phyloP scores from a whole-genome alignment of 2,797 vertebrate species.

The Paratrypauchen microcephalus region DNA sequence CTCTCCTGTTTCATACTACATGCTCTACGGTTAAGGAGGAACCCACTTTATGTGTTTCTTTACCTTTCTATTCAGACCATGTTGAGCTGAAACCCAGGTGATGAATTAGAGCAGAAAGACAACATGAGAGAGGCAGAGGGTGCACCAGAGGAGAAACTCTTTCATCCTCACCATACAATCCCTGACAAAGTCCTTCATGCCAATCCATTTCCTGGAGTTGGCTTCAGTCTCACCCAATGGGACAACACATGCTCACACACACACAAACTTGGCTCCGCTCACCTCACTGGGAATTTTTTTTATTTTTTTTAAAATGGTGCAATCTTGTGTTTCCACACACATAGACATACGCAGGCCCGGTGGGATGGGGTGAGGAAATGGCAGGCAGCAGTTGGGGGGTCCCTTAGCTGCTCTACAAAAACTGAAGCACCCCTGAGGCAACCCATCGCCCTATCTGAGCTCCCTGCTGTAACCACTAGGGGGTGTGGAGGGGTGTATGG shows the following conservation, averaged over 20 bases:
- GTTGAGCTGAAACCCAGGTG: neutral
- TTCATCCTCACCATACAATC: constrained; percentile 74
- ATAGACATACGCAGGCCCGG: constrained; percentile 43
- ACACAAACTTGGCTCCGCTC: constrained; percentile 48
- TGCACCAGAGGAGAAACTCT: constrained; percentile 65
- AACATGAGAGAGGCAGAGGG: constrained; percentile 5
- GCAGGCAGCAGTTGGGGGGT: constrained; percentile 73
- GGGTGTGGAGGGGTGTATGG: constrained; percentile 39
- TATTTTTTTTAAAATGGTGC: too few species aligned
- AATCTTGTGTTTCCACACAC: constrained; percentile 54
- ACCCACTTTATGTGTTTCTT: neutral
- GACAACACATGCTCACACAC: constrained; percentile 44
- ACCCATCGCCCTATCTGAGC: constrained; percentile 41
- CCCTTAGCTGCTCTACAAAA: constrained; percentile 52
- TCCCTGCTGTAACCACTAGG: constrained; percentile 29
- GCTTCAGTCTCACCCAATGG: constrained; percentile 67
- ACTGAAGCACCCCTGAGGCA: constrained; percentile 55
- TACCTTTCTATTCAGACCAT: neutral
- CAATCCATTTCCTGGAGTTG: constrained; percentile 77
- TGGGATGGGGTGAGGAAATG: constrained; percentile 70
- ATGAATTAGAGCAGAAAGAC: constrained; percentile 43
- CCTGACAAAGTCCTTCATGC: constrained; percentile 70
- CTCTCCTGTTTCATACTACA: neutral
- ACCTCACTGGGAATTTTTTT: too few species aligned
- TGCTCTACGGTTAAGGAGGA: neutral